Evolutionary conservation across 2,797 vertebrate species (phyloP).

Genomic region (Ptychobarbus kaznakovi): DNA sequence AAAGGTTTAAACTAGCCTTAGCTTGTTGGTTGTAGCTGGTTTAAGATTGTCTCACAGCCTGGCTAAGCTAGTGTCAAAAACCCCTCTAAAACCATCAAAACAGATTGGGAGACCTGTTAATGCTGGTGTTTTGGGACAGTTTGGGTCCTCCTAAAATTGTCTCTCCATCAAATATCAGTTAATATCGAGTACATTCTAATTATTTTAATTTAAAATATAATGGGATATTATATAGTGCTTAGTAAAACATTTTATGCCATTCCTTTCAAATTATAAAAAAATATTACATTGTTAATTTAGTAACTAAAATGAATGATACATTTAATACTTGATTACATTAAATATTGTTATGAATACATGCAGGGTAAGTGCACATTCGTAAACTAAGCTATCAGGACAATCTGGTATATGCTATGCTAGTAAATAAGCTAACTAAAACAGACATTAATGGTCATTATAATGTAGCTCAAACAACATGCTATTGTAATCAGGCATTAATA

Average conservation of each 20-base stretch:
- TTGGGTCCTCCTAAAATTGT: neutral
- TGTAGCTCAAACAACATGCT: neutral
- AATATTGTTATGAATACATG: no score
- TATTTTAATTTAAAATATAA: neutral
- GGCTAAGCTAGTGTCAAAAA: neutral
- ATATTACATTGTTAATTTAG: neutral
- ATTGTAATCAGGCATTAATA: neutral
- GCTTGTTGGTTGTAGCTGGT: neutral
- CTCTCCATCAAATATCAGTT: neutral
- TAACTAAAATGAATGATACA: neutral
- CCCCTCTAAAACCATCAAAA: neutral
- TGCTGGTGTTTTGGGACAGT: neutral
- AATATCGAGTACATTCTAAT: neutral
- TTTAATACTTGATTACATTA: no score
- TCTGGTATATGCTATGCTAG: no score
- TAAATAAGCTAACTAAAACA: no score
- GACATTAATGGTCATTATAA: no score
- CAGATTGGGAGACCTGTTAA: neutral
- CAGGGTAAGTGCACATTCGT: no score
- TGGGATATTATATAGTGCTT: neutral
- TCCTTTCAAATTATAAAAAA: neutral
- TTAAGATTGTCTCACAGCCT: neutral
- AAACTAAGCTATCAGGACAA: no score
- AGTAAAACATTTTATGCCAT: neutral
- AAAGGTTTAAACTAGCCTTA: neutral